Evolutionary conservation across 2,888 invertebrate genomes (phyloP).

Genomic region (Volucella inanis): DNA sequence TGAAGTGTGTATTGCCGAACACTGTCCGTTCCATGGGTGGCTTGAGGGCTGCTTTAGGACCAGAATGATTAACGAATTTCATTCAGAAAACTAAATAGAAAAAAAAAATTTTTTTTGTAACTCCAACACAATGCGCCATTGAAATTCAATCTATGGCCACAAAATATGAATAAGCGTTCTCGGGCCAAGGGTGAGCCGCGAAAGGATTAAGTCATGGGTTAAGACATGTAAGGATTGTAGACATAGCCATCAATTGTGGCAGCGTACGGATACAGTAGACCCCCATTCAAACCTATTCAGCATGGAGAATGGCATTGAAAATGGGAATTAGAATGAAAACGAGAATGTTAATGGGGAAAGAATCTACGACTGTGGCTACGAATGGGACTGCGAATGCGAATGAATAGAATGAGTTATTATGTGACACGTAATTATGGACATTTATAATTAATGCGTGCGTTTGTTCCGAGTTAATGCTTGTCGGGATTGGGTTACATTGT

Average conservation of each 20-base stretch:
- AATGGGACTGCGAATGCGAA: neutral
- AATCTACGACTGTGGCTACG: too few species aligned
- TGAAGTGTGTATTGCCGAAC: slow-evolving; percentile 27
- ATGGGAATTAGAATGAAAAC: slow-evolving; percentile 3
- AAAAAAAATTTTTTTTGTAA: neutral
- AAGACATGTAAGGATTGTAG: slow-evolving; percentile 25
- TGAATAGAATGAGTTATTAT: slow-evolving; percentile 60
- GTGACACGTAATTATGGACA: slow-evolving; percentile 50
- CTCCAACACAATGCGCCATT: slow-evolving; percentile 16
- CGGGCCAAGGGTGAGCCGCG: slow-evolving; percentile 13
- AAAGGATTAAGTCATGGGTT: slow-evolving; percentile 52
- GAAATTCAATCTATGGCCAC: slow-evolving; percentile 43
- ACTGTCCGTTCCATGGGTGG: slow-evolving; percentile 1
- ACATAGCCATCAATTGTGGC: slow-evolving; percentile 41
- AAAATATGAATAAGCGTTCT: slow-evolving; percentile 17
- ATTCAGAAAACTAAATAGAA: slow-evolving; percentile 23
- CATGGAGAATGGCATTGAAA: slow-evolving; percentile 18
- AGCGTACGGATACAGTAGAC: neutral
- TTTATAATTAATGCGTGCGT: slow-evolving; percentile 45
- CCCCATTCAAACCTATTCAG: slow-evolving; percentile 6
- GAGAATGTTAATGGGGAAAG: neutral
- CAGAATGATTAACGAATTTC: slow-evolving; percentile 54
- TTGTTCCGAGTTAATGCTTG: slow-evolving; percentile 33
- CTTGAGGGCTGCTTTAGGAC: slow-evolving; percentile 4
- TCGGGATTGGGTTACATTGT: slow-evolving; percentile 30